A percentile compares a stretch with the other conserved stretches of the same genome.
Evolutionary conservation across 2,888 invertebrate genomes (phyloP).

Genomic region (Eilema depressum): DNA sequence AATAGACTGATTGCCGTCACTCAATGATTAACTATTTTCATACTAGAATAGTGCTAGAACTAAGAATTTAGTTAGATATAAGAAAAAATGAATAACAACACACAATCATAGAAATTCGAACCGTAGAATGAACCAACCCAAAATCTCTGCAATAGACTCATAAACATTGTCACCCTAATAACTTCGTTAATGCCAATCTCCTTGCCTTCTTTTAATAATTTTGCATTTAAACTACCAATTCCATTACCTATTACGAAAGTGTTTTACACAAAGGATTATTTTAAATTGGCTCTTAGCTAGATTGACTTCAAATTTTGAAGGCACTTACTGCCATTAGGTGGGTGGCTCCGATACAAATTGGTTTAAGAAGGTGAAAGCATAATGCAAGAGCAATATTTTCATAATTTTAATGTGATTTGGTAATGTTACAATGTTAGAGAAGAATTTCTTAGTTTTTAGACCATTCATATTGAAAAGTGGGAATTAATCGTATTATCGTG

Average conservation of each 20-base stretch:
- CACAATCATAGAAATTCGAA: not conserved
- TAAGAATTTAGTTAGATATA: not conserved
- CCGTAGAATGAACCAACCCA: too few relatives aligned
- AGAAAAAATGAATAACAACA: not conserved
- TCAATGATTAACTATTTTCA: too few relatives aligned
- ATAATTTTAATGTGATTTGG: conserved; percentile 6
- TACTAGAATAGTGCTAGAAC: too few relatives aligned
- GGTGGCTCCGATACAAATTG: conserved; percentile 15
- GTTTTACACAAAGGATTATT: conserved; percentile 45
- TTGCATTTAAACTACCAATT: conserved; percentile 49
- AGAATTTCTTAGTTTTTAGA: too few relatives aligned
- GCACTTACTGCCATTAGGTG: conserved; percentile 27
- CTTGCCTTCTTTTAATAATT: conserved; percentile 46
- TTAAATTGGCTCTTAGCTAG: conserved; percentile 43
- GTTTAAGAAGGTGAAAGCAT: not conserved
- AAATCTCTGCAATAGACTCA: not conserved
- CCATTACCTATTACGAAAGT: conserved; percentile 40
- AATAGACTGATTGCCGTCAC: too few relatives aligned
- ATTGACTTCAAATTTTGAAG: conserved; percentile 40
- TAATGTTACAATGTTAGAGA: too few relatives aligned
- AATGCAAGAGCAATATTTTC: conserved; percentile 3
- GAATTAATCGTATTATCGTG: too few relatives aligned
- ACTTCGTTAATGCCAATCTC: conserved; percentile 35
- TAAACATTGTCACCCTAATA: conserved; percentile 15
- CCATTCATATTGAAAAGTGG: too few relatives aligned